These are phyloP conservation scores for Entosphenus tridentatus DNA, from an alignment of 2,113 vertebrate species.

Conservation along the genomic window DNA sequence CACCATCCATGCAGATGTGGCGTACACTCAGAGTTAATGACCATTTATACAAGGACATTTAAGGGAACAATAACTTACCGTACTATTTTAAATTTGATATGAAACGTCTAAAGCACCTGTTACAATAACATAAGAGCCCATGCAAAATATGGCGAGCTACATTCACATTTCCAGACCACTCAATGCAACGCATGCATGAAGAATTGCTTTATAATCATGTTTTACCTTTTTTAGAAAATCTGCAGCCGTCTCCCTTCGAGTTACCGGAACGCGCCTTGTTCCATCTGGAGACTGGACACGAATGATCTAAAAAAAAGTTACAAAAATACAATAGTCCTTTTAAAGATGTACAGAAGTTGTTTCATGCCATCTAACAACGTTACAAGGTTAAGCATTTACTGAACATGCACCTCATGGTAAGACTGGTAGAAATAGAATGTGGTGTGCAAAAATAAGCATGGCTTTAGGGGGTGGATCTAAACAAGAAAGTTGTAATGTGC, in stretches of 20 bases:
- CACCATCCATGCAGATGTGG: no score
- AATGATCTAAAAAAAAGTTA: constrained; percentile 30
- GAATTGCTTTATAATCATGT: neutral
- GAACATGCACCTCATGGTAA: no score
- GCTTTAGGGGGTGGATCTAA: no score
- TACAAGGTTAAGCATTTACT: no score
- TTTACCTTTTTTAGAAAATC: constrained; percentile 78
- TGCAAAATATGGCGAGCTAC: neutral
- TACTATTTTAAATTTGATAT: neutral
- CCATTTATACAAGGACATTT: neutral
- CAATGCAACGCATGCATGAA: neutral
- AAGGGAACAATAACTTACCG: neutral
- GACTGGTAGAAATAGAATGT: no score
- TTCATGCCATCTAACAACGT: no score
- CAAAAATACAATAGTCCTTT: constrained; percentile 7
- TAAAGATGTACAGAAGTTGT: no score
- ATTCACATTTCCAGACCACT: neutral
- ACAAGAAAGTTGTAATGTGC: no score
- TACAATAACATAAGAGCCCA: neutral
- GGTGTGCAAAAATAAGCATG: no score
- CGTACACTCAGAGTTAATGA: no score
- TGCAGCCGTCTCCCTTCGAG: constrained; percentile 58
- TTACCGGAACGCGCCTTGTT: constrained; percentile 62
- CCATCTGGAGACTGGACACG: constrained; percentile 84
- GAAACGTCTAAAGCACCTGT: neutral